Evolutionary conservation across 2,113 vertebrate genomes (phyloP).

Genomic region (Triplophysa siluroides): DNA sequence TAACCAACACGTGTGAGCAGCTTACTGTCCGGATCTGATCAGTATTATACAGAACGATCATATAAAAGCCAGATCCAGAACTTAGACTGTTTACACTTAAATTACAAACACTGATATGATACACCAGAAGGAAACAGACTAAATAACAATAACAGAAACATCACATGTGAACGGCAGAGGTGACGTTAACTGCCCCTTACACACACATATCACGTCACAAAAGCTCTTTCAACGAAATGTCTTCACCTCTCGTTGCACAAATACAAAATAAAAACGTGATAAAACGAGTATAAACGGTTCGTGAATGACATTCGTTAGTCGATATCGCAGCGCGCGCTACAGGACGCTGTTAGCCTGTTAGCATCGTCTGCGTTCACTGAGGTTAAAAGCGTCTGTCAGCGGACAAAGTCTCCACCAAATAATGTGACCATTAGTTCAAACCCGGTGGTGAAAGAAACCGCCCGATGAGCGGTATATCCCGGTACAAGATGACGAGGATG

Average conservation of each 20-base stretch:
- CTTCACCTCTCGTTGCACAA: too few relatives aligned
- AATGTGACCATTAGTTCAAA: neutral
- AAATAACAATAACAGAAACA: neutral
- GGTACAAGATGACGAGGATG: neutral
- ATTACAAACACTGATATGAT: too few relatives aligned
- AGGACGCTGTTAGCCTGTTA: conserved; percentile 27
- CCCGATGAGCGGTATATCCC: neutral
- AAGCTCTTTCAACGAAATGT: too few relatives aligned
- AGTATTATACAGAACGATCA: neutral
- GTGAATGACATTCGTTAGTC: neutral
- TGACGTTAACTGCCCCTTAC: neutral
- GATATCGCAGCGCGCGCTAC: neutral
- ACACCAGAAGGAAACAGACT: neutral
- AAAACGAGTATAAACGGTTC: neutral
- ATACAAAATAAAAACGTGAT: neutral
- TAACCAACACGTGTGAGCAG: too few relatives aligned
- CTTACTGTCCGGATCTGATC: neutral
- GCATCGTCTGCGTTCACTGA: neutral
- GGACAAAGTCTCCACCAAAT: neutral
- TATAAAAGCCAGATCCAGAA: too few relatives aligned
- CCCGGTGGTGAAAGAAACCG: too few relatives aligned
- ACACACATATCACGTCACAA: neutral
- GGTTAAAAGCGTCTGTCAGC: conserved; percentile 1
- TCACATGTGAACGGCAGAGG: neutral
- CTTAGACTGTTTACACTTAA: too few relatives aligned